phyloP scores from a whole-genome alignment of 2,888 invertebrate genomes.

The Pollenia amentaria region DNA sequence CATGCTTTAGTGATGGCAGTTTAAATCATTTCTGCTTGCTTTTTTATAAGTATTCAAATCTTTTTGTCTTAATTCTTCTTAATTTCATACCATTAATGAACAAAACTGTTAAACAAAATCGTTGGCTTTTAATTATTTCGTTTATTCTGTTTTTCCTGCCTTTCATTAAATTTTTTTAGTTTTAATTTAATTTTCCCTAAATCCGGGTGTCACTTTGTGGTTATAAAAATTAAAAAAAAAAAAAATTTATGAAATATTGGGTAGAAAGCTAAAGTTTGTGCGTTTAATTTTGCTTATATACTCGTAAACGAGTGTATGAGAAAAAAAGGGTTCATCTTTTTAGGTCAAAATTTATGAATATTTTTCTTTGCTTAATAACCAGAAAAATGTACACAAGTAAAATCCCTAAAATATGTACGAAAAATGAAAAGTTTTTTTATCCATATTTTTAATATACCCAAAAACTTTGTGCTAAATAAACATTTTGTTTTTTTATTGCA shows the following conservation, averaged over 20 bases:
- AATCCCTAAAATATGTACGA: neutral
- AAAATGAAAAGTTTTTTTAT: neutral
- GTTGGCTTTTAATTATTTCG: constrained; percentile 38
- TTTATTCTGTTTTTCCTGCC: neutral
- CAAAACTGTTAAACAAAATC: constrained; percentile 16
- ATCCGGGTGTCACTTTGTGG: constrained; percentile 6
- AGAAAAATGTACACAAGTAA: neutral
- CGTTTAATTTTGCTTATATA: neutral
- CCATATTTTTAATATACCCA: neutral
- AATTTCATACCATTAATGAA: neutral
- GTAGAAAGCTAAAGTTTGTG: neutral
- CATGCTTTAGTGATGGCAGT: constrained; percentile 10
- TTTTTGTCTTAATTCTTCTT: neutral
- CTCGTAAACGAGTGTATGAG: neutral
- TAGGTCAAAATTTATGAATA: constrained; percentile 43
- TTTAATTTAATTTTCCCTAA: constrained; percentile 2
- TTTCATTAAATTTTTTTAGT: constrained; percentile 8
- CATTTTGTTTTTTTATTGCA: neutral
- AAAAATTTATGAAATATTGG: neutral
- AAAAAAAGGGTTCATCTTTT: constrained; percentile 23
- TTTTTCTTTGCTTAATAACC: neutral
- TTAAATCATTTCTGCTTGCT: constrained; percentile 1
- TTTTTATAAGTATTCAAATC: neutral
- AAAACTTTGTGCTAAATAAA: constrained; percentile 6
- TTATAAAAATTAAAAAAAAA: constrained; percentile 15